A percentile compares a stretch with the other conserved stretches of the same genome.
phyloP scores from a whole-genome alignment of 2,113 vertebrate species.

The Argyrosomus japonicus region DNA sequence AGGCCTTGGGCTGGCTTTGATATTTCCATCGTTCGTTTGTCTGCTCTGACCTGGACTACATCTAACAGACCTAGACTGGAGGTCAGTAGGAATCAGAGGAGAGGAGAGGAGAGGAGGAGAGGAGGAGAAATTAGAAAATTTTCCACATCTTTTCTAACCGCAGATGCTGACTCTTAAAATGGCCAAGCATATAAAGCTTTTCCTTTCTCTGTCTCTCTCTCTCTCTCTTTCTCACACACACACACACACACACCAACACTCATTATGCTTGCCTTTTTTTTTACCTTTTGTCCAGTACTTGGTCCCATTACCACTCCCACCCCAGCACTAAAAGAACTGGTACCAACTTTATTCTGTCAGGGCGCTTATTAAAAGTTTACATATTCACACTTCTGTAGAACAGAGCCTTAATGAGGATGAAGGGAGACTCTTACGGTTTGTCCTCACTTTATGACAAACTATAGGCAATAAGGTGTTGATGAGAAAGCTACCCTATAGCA shows the following conservation, averaged over 20 bases:
- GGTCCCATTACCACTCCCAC: conserved; percentile 73
- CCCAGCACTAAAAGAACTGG: conserved; percentile 73
- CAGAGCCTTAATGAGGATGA: conserved; percentile 82
- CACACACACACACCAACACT: conserved; percentile 45
- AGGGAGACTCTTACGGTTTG: conserved; percentile 67
- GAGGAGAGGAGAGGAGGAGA: conserved; percentile 13
- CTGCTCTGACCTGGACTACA: conserved; percentile 82
- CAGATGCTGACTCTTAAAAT: conserved; percentile 19
- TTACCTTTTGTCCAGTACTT: conserved; percentile 61
- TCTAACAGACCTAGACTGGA: conserved; percentile 84
- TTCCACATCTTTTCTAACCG: conserved; percentile 30
- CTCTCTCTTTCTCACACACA: conserved; percentile 5
- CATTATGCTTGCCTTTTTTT: conserved; percentile 63
- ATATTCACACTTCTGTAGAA: conserved; percentile 81
- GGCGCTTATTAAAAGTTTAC: conserved; percentile 83
- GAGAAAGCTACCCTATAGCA: conserved; percentile 27
- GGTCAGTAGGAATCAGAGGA: conserved; percentile 81
- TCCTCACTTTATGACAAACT: conserved; percentile 75
- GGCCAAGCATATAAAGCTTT: conserved; percentile 1
- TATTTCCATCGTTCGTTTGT: conserved; percentile 82
- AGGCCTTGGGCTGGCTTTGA: conserved; percentile 86
- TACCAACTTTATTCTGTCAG: conserved; percentile 79
- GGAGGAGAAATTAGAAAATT: conserved; percentile 30
- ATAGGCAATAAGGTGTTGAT: conserved; percentile 67
- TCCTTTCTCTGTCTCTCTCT: neutral